A percentile compares a stretch with the other conserved stretches of the same genome.
Evolutionary conservation across 2,113 vertebrate genomes (phyloP).

Genomic region (Lutjanus erythropterus): DNA sequence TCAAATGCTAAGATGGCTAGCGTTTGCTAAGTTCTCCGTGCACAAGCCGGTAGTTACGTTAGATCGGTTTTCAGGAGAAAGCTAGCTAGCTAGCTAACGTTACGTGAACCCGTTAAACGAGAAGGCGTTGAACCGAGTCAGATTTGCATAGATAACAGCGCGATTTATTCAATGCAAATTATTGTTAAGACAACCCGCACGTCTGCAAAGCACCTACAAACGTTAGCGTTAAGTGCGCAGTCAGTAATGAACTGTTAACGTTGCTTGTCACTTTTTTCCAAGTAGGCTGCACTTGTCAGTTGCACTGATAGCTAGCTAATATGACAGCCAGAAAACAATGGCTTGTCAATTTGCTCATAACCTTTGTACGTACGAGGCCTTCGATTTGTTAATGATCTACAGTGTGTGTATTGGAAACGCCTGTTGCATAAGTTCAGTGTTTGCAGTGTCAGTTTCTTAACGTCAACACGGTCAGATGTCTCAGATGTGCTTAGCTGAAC

Average conservation of each 20-base stretch:
- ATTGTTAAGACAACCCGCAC: neutral
- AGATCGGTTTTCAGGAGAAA: neutral
- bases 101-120: neutral
- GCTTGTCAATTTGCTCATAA: neutral
- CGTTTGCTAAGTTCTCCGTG: neutral
- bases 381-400: conserved; percentile 33
- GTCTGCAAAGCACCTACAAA: neutral
- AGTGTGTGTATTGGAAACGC: neutral
- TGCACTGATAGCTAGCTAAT: neutral
- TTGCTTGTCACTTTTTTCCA: neutral
- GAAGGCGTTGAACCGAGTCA: fast-evolving
- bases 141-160: neutral
- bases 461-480: fast-evolving
- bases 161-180: neutral
- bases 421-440: conserved; percentile 51
- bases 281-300: neutral
- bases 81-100: neutral
- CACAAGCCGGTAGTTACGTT: neutral
- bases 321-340: neutral
- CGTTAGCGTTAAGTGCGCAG: neutral
- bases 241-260: fast-evolving
- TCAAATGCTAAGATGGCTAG: conserved; percentile 43
- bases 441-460: neutral
- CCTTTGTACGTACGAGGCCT: conserved; percentile 40
- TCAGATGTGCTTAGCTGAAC: neutral